Conservation (phyloP, 2,113 vertebrate species). For the Psilopsiagon aymara region DNA sequence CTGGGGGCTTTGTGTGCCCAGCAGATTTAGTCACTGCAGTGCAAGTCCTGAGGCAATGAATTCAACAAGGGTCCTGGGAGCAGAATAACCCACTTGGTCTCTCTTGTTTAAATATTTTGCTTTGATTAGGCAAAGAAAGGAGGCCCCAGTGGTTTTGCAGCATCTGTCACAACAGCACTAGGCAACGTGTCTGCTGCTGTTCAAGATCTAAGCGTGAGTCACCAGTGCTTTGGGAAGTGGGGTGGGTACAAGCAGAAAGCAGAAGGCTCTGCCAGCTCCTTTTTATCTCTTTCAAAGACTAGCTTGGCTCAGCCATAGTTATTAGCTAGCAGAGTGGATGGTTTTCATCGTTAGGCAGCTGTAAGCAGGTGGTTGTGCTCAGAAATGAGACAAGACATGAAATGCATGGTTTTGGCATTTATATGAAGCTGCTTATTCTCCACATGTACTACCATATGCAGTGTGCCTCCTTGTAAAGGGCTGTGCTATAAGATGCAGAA, state of each 20-base stretch:
- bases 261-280: not conserved
- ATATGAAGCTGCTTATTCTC: not conserved
- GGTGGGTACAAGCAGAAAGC: not conserved
- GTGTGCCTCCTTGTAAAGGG: not conserved
- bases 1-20: not conserved
- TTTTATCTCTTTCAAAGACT: not conserved
- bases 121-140: not conserved
- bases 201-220: not conserved
- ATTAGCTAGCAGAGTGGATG: not conserved
- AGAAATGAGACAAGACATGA: not conserved
- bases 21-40: not conserved
- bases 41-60: not conserved
- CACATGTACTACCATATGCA: fast-evolving
- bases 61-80: not conserved
- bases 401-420: fast-evolving
- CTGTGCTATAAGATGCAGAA: not conserved
- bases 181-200: not conserved
- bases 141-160: not conserved
- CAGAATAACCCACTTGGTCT: not conserved
- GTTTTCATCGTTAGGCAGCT: not conserved
- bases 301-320: not conserved
- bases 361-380: not conserved
- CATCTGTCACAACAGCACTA: not conserved
- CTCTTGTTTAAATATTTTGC: not conserved
- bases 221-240: not conserved